A percentile compares a stretch with the other conserved stretches of the same genome.
Conservation (phyloP, 2,797 vertebrate genomes). For the Ataeniobius toweri region DNA sequence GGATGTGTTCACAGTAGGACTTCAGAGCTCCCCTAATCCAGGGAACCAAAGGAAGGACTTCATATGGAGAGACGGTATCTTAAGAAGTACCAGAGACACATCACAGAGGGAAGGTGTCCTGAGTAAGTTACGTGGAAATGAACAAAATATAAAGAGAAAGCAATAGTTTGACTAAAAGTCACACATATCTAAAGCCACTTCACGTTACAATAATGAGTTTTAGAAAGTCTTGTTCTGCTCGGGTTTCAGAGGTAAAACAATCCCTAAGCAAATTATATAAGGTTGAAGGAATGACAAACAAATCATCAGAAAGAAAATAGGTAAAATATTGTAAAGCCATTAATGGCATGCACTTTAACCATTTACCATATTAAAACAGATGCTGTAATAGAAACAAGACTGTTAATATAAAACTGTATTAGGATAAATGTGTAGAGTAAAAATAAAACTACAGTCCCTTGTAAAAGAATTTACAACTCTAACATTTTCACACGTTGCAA, state of each 20-base stretch:
- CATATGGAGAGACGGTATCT: background rate
- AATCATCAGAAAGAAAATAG: no score
- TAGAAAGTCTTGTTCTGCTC: background rate
- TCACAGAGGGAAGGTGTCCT: background rate
- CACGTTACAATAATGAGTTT: background rate
- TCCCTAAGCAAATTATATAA: background rate
- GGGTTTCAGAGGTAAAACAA: background rate
- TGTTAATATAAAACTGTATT: no score
- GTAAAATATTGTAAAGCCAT: no score
- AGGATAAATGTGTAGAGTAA: no score
- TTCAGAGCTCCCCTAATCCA: slow-evolving; percentile 26
- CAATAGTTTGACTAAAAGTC: background rate
- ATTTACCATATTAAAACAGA: background rate
- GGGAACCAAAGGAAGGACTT: slow-evolving; percentile 5
- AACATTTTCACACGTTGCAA: background rate
- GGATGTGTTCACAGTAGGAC: slow-evolving; percentile 39
- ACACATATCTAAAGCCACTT: background rate
- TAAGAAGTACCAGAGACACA: background rate
- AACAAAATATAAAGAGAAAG: background rate
- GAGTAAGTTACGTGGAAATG: background rate
- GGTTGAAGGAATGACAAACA: background rate
- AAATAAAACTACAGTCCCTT: background rate
- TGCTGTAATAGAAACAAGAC: background rate
- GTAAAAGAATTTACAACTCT: background rate
- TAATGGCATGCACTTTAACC: no score